Evolutionary conservation across 2,113 vertebrate species (phyloP).

Genomic region (Mohoua ochrocephala): DNA sequence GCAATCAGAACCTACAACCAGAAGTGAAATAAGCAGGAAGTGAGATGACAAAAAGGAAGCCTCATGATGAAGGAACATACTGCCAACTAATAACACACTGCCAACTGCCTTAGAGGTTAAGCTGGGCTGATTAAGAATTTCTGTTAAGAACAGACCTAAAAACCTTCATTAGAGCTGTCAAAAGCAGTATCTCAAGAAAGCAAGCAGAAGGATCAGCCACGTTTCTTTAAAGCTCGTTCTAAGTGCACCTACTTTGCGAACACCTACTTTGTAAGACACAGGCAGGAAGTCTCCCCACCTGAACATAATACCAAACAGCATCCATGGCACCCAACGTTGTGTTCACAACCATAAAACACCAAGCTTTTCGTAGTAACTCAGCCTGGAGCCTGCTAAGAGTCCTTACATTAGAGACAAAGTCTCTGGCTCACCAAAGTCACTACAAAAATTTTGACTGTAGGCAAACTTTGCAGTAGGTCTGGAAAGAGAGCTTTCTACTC

Average conservation of each 20-base stretch:
- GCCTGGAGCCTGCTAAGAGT: not conserved
- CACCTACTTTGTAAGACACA: not conserved
- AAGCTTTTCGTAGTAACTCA: not conserved
- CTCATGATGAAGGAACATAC: constrained; percentile 8
- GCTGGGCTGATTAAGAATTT: not conserved
- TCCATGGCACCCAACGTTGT: not conserved
- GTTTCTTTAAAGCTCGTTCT: not conserved
- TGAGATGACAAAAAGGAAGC: constrained; percentile 31
- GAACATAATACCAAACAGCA: not conserved
- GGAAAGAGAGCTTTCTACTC: not conserved
- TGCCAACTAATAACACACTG: not conserved
- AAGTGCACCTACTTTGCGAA: not conserved
- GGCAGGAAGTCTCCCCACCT: not conserved
- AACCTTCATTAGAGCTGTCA: not conserved
- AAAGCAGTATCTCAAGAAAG: not conserved
- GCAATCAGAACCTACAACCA: not conserved
- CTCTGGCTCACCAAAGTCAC: not conserved
- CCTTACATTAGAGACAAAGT: not conserved
- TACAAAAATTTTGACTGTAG: not conserved
- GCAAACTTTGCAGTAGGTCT: not conserved
- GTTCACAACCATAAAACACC: not conserved
- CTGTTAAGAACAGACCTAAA: not conserved
- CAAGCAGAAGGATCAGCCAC: not conserved
- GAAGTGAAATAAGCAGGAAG: constrained; percentile 50
- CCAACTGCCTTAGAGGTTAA: not conserved